These are phyloP conservation scores for Cephus pulcher DNA, from an alignment of 2,888 invertebrate genomes.

Conservation along the genomic window DNA sequence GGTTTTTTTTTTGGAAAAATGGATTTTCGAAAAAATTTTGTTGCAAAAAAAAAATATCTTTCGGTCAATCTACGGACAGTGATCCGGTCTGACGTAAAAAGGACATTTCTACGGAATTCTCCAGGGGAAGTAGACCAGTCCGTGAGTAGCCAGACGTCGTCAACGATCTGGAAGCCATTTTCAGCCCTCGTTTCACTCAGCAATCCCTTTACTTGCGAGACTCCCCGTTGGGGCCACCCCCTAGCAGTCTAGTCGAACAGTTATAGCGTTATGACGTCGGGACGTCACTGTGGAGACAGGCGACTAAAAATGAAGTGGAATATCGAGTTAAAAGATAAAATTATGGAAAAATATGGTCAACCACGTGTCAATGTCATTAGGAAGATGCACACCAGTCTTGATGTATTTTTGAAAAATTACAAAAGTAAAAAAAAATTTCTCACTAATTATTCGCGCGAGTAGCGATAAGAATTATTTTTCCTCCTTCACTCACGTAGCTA, in stretches of 20 bases:
- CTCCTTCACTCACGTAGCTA: too few species aligned
- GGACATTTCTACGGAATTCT: background rate
- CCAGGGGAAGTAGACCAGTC: background rate
- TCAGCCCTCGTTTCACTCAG: background rate
- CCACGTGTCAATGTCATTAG: too few species aligned
- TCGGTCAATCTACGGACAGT: background rate
- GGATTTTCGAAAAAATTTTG: background rate
- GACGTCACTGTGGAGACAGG: too few species aligned
- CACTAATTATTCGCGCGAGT: background rate
- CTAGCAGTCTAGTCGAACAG: background rate
- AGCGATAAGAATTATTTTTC: too few species aligned
- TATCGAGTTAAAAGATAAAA: too few species aligned
- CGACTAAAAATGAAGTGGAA: too few species aligned
- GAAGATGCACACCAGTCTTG: too few species aligned
- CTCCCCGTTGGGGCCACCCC: background rate
- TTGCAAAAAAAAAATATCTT: background rate
- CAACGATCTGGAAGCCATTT: background rate
- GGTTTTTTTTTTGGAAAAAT: background rate
- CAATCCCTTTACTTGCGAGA: background rate
- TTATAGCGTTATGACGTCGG: background rate
- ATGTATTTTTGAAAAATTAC: background rate
- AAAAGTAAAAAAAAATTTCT: background rate
- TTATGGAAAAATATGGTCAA: too few species aligned
- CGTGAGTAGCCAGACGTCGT: background rate
- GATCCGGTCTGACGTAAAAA: conserved; percentile 18